A percentile compares a stretch with the other conserved stretches of the same genome.
Evolutionary conservation across 2,797 vertebrate genomes (phyloP).

Genomic region (Tenualosa thibaudeaui): DNA sequence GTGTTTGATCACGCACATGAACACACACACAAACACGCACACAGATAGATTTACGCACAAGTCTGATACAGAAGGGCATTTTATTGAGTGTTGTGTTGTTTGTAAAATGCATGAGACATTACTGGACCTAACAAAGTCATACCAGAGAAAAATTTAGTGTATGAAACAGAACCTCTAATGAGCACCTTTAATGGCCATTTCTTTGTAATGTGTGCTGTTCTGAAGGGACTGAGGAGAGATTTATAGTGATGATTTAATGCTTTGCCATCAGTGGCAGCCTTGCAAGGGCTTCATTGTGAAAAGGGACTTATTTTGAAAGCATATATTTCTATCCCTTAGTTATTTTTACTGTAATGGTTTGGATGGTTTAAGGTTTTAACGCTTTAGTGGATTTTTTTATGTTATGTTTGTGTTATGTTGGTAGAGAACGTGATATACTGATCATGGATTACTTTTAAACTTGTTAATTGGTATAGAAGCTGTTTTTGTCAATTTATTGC

Average conservation of each 20-base stretch:
- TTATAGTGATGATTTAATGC: not conserved
- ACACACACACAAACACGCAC: not conserved
- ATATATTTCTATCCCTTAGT: not conserved
- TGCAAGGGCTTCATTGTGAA: not conserved
- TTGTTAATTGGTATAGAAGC: not conserved
- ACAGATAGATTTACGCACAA: not conserved
- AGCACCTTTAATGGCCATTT: not conserved
- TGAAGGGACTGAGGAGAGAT: not conserved
- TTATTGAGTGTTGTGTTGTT: not conserved
- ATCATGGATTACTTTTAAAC: not conserved
- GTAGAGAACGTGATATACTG: not conserved
- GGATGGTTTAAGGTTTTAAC: not conserved
- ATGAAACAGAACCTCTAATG: not conserved
- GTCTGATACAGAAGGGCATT: not conserved
- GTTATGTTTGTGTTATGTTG: not conserved
- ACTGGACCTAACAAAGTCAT: not conserved
- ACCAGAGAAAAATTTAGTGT: not conserved
- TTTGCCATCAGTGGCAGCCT: not conserved
- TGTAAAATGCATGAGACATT: conserved; percentile 2
- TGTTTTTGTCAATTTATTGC: not conserved
- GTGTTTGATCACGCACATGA: not conserved
- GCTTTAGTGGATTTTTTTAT: not conserved
- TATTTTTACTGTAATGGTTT: not conserved
- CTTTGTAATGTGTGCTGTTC: not conserved
- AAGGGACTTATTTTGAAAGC: conserved; percentile 1